Conservation (phyloP, 2,113 vertebrate genomes). For the Serinus canaria region DNA sequence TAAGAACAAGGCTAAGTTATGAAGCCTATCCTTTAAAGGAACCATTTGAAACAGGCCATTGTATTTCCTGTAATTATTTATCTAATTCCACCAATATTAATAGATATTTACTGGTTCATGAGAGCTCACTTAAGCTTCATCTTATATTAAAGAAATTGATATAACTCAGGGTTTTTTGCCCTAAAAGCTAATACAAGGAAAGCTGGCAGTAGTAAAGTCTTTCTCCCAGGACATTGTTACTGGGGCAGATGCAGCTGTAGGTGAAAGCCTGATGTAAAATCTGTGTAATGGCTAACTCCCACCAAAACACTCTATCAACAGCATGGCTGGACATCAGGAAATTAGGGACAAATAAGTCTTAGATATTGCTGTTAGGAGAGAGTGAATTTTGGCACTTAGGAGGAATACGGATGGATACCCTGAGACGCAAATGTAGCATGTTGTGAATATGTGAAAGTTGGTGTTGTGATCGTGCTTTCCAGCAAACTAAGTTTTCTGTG, state of each 20-base stretch:
- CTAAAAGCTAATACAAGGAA: background rate
- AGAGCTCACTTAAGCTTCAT: background rate
- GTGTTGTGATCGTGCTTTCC: background rate
- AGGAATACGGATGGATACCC: background rate
- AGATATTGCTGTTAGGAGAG: background rate
- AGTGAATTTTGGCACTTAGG: background rate
- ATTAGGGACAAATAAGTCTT: background rate
- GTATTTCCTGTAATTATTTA: background rate
- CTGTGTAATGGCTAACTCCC: background rate
- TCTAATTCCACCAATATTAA: background rate
- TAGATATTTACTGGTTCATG: background rate
- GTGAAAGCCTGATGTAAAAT: background rate
- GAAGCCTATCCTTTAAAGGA: background rate
- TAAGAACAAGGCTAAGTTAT: background rate
- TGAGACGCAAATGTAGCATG: accelerated
- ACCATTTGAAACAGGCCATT: background rate
- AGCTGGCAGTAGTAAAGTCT: background rate
- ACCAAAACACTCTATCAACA: background rate
- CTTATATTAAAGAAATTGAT: background rate
- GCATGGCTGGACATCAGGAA: accelerated
- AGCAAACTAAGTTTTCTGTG: background rate
- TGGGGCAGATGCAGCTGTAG: background rate
- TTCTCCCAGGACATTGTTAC: background rate
- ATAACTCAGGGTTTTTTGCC: background rate
- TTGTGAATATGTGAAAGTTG: background rate